phyloP scores from a whole-genome alignment of 2,113 vertebrate genomes.

The Pollachius pollachius region DNA sequence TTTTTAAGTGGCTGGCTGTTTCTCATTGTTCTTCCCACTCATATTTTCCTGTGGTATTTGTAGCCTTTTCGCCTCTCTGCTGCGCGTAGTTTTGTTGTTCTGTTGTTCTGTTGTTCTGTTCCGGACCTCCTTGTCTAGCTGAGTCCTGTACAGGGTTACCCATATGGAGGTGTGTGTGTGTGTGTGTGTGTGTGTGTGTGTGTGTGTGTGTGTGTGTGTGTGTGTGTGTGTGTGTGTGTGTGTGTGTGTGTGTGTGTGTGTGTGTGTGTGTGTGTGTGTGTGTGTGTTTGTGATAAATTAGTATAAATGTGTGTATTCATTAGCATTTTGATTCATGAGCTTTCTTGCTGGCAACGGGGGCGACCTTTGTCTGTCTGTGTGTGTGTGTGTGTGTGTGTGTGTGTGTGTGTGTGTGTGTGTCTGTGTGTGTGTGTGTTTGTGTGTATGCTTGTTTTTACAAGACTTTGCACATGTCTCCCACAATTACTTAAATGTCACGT shows the following conservation, averaged over 20 bases:
- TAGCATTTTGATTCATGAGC: conserved; percentile 48
- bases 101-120: background rate
- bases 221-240: conserved; percentile 19
- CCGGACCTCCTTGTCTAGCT: conserved; percentile 49
- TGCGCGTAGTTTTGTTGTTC: background rate
- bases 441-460: conserved; percentile 34
- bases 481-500: too few species aligned
- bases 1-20: conserved; percentile 34
- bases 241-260: conserved; percentile 33
- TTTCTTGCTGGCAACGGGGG: conserved; percentile 51
- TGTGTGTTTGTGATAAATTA: conserved; percentile 17
- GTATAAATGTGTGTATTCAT: conserved; percentile 29
- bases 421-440: conserved; percentile 16
- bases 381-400: conserved; percentile 25
- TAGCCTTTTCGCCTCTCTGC: background rate
- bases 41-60: background rate
- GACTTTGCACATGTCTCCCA: conserved; percentile 13
- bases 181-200: conserved; percentile 18
- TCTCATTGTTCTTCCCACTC: background rate
- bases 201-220: conserved; percentile 19
- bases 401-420: conserved; percentile 25
- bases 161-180: conserved; percentile 40
- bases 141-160: conserved; percentile 47
- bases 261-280: conserved; percentile 18
- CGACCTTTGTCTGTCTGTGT: conserved; percentile 49